Percentiles rank a stretch among this genome's conserved stretches.
phyloP scores from a whole-genome alignment of 2,797 vertebrate species.

The Ptychobarbus kaznakovi region DNA sequence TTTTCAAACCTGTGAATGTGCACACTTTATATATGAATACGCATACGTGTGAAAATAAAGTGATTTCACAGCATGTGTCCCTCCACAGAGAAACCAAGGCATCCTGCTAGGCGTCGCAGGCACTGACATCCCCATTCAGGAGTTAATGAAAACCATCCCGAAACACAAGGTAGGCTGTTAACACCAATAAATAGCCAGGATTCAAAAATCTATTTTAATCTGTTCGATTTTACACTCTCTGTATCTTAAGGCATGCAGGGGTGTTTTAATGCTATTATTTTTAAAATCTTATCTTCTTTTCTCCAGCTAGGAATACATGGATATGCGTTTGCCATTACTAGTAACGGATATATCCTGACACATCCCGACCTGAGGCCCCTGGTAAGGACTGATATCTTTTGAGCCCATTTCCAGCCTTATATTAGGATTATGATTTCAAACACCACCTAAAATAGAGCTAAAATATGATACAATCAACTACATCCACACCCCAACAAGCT shows the following conservation, averaged over 20 bases:
- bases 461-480: slow-evolving; percentile 15
- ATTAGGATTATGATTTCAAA: slow-evolving; percentile 36
- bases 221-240: slow-evolving; percentile 13
- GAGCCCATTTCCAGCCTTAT: slow-evolving; percentile 53
- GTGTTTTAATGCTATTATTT: neutral
- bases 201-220: slow-evolving; percentile 30
- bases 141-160: slow-evolving; percentile 96
- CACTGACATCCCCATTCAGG: slow-evolving; percentile 97
- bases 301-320: slow-evolving; percentile 96
- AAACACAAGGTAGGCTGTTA: slow-evolving; percentile 91
- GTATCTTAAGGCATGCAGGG: neutral
- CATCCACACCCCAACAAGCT: slow-evolving; percentile 6
- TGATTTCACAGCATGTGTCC: slow-evolving; percentile 43
- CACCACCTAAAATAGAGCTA: neutral
- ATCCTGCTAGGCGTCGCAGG: slow-evolving; percentile 97
- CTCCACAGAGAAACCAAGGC: slow-evolving; percentile 91
- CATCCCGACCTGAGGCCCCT: slow-evolving; percentile 95
- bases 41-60: slow-evolving; percentile 9
- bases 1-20: slow-evolving; percentile 4
- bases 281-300: slow-evolving; percentile 55
- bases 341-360: slow-evolving; percentile 97
- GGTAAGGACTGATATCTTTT: slow-evolving; percentile 80
- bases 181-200: neutral
- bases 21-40: neutral
- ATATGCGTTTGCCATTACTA: slow-evolving; percentile 96